Base-by-base conservation (phyloP, 2,888 invertebrate genomes). In the Caenorhabditis sp. region DNA sequence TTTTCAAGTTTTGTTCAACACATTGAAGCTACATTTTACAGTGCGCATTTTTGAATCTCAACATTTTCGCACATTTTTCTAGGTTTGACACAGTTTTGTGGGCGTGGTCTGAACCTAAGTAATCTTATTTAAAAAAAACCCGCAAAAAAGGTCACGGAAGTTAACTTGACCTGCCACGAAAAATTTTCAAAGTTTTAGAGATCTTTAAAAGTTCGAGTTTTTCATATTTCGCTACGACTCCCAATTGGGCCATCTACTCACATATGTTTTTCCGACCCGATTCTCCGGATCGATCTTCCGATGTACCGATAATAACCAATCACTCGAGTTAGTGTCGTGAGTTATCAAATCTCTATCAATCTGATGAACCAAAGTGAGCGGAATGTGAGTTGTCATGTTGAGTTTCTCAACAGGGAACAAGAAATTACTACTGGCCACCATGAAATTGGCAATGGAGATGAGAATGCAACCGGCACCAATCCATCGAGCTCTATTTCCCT, bases 381-480 rank as follows among this genome's bases (percentile, higher is more conserved):
- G 66, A 55, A 80, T 76, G 54, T 78, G 68, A 17, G 65, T 66
- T 19, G 77, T 78, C 4, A 80, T 71, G 64, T 80, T 66, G 37
- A 71, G 70, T 43, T 77, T 69, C 53, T 83, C 80, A 0, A 83
- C 82, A 12, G 85, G 84, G 63, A 86, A 87, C 54, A 87, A 59
- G 69, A 87, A 87, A 63, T 87, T 84, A 27, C 85, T 84, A 26
- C 84, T 79, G 36, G 81, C 69, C 64, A 87, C 84, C 65, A 87
- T 76, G 24, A 87, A 67, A 62, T 87, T 85, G 23, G 86, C 86
- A 23, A 87, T 69, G 12, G 85, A 78, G 54, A 87, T 86, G 59
- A 87, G 70, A 37, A 86, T 83, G 67, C 87, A 87, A 21, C 87
- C 87, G 12, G 81, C 84, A 26, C 87, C 87, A 58, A 87, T 87